These are phyloP conservation scores for Actenoides hombroni DNA, from an alignment of 2,113 vertebrate genomes.

Conservation along the genomic window DNA sequence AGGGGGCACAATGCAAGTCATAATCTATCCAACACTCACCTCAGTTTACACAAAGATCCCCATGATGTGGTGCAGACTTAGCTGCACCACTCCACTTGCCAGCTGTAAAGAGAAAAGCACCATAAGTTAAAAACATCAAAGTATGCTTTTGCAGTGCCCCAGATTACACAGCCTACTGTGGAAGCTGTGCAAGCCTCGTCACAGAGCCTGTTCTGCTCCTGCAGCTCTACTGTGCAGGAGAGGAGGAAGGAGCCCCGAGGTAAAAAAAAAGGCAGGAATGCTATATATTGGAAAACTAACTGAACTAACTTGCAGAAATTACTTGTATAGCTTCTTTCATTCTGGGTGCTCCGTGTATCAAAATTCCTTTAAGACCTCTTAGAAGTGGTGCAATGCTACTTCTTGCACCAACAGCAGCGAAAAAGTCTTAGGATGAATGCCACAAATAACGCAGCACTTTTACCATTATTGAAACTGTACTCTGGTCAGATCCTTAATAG, in stretches of 20 bases:
- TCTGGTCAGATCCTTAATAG: not conserved
- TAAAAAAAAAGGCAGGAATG: not conserved
- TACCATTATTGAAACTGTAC: not conserved
- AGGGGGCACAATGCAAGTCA: not conserved
- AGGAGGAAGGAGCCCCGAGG: not conserved
- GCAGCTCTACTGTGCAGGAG: too few species aligned
- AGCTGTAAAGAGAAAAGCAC: constrained; percentile 24
- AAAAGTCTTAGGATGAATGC: not conserved
- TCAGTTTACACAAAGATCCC: constrained; percentile 38
- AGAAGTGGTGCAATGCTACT: not conserved
- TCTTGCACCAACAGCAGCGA: not conserved
- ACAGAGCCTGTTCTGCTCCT: not conserved
- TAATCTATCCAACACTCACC: constrained; percentile 54
- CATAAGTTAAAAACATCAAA: constrained; percentile 26
- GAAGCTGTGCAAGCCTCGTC: not conserved
- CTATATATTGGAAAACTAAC: not conserved
- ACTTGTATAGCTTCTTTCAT: not conserved
- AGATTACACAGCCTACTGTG: not conserved
- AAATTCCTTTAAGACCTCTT: not conserved
- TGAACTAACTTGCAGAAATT: not conserved
- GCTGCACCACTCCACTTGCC: constrained; percentile 19
- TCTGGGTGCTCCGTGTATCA: fast-evolving
- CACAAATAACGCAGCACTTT: not conserved
- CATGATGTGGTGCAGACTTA: constrained; percentile 62
- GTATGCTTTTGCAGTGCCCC: not conserved